Base-by-base conservation (phyloP, 2,888 invertebrate genomes). In the Zhuqinia jingwanae region DNA sequence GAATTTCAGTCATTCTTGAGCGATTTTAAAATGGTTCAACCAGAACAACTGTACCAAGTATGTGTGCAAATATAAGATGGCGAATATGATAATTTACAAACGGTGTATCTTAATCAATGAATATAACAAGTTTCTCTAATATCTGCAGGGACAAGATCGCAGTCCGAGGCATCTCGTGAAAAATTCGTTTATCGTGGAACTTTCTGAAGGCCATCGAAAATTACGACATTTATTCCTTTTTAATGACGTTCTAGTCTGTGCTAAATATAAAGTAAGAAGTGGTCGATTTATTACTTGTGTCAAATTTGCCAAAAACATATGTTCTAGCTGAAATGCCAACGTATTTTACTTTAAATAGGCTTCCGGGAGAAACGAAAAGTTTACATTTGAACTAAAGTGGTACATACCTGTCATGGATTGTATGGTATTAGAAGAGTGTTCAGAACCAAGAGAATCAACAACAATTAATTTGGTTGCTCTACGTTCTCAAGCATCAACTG, bases 211-310 rank as follows among this genome's bases (percentile, higher is more conserved):
- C 13, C 96, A 96, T 92, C 94, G 98, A 86, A 98, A 98, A 93
- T 93, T 98, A 89, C 94, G 98, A 87, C 98, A 98, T 94, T 93
- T 98, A 89, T 98, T 98, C 93, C 94, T 98, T 20, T 98, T 98
- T 92, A 98, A 97, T 92, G 98, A 98, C 92, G 96, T 98, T 73
- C 96, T 98, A 90, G 97, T 98, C 79, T 98, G 98, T 93, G 97
- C 98, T 91, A 98, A 97, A 93, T 97, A 97, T 92, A 97, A 97
- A 94, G 95, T 94, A 92, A 92, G 87, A 63, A 36, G 8, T 53
- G 15, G 58, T 20, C 36, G n/a, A n/a, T n/a, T n/a, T n/a, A n/a
- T n/a, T n/a, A n/a, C n/a, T n/a, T n/a, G n/a, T n/a, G n/a, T n/a
- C n/a, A n/a, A n/a, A n/a, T n/a, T n/a, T n/a, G n/a, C n/a, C n/a